These are phyloP conservation scores for Doris montereyensis DNA, from an alignment of 2,888 invertebrate species.

Conservation along the genomic window DNA sequence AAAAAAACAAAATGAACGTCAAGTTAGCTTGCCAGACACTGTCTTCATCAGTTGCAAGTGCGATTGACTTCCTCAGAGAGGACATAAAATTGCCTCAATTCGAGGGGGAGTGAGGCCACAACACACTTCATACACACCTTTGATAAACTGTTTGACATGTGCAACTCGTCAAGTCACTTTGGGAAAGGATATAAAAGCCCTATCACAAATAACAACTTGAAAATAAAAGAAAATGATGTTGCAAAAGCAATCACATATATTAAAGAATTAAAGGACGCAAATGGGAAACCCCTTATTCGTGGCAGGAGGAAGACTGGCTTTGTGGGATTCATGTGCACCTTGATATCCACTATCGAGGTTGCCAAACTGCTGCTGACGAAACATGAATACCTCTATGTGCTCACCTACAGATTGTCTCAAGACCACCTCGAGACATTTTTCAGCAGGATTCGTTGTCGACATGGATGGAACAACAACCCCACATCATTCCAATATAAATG, in stretches of 20 bases:
- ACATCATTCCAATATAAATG: background rate
- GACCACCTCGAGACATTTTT: constrained; percentile 5
- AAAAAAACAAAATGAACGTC: too few relatives aligned
- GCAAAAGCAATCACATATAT: too few relatives aligned
- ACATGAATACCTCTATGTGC: background rate
- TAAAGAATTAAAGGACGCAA: background rate
- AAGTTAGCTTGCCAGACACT: too few relatives aligned
- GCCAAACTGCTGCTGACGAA: background rate
- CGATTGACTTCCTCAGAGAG: too few relatives aligned
- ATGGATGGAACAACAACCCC: background rate
- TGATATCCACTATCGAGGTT: background rate
- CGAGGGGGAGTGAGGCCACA: too few relatives aligned
- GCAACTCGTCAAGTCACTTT: too few relatives aligned
- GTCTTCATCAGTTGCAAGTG: too few relatives aligned
- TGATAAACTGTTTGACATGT: too few relatives aligned
- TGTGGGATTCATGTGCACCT: constrained; percentile 1
- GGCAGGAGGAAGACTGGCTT: background rate
- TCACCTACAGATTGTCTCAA: background rate
- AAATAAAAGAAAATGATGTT: too few relatives aligned
- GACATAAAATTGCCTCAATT: too few relatives aligned
- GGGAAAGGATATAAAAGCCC: background rate
- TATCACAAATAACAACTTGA: background rate
- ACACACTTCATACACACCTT: too few relatives aligned
- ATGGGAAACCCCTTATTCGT: background rate
- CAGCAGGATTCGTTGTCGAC: background rate